Evolutionary conservation across 2,888 invertebrate genomes (phyloP), one percentile per base, ranked within the genome.

Genomic region (Acleris emargana): DNA sequence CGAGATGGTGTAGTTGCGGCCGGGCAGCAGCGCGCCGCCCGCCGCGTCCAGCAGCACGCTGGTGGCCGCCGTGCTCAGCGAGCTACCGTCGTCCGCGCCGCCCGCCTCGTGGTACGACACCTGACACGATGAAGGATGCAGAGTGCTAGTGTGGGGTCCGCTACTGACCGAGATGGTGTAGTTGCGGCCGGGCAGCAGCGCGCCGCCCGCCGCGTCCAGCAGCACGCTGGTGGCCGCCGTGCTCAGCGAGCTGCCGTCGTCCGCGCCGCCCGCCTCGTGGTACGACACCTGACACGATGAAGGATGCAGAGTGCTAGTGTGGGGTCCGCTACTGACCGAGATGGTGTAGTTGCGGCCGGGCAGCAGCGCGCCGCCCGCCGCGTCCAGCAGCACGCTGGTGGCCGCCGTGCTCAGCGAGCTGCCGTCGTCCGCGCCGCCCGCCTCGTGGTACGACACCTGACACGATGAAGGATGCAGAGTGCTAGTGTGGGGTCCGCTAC

Each of bases 301-400:
- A 9, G 25, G 32, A 3, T 1, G 32, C 2, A 32, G 32, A 9
- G 32, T 9, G 32, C 3, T 9, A 1, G 32, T 9, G 32, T n/a
- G n/a, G n/a, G n/a, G n/a, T n/a, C n/a, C n/a, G n/a, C n/a, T n/a
- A n/a, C 72, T 68, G 52, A 84, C 96, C 17, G 95, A 94, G 71
- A 98, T 94, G 11, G 97, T 96, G 87, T 98, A 98, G 90, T 98
- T 98, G 62, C 98, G 94, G 9, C 98, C 98, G 0, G 98, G 97
- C 70, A 97, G 91, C 62, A 98, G 90, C 70, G 97, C 94, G 71
- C 43, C 55, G 43, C 55, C 55, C 4, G 53, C 25, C 25, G 58
- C 73, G 66, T 96, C 96, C 71, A 98, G 90, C 64, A 94, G 93
- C 32, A 95, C 94, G 77, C 93, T 94, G 43, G 95, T 94, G 74